These are phyloP conservation scores for Bradypus variegatus DNA, from an alignment of 2,797 vertebrate genomes.

Conservation along the genomic window DNA sequence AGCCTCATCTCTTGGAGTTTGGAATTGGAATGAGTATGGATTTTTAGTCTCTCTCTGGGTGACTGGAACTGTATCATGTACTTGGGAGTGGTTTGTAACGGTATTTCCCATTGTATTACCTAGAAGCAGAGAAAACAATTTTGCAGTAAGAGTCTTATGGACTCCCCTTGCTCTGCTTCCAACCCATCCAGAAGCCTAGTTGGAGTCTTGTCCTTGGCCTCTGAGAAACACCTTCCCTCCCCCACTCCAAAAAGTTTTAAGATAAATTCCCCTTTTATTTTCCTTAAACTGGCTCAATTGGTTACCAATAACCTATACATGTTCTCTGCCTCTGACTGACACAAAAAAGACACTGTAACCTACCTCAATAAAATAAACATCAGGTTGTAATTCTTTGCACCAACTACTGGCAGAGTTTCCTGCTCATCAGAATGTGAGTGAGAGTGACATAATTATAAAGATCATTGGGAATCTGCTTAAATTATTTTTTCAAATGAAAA, in stretches of 20 bases:
- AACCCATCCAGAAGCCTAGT: neutral
- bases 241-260: neutral
- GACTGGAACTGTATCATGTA: neutral
- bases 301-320: neutral
- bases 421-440: neutral
- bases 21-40: neutral
- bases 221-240: neutral
- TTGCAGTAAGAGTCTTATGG: neutral
- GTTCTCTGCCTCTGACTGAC: neutral
- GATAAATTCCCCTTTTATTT: neutral
- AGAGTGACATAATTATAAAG: neutral
- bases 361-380: neutral
- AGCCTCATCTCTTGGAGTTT: slow-evolving; percentile 1
- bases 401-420: neutral
- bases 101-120: neutral
- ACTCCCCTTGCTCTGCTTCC: neutral
- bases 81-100: neutral
- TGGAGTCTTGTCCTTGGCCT: neutral
- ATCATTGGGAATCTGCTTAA: slow-evolving; percentile 17
- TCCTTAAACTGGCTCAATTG: neutral
- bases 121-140: slow-evolving; percentile 26
- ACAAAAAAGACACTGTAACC: neutral
- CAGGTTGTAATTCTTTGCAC: neutral
- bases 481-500: slow-evolving; percentile 1
- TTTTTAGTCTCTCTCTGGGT: neutral